Evolutionary conservation across 2,113 vertebrate genomes (phyloP).

Genomic region (Melospiza georgiana): DNA sequence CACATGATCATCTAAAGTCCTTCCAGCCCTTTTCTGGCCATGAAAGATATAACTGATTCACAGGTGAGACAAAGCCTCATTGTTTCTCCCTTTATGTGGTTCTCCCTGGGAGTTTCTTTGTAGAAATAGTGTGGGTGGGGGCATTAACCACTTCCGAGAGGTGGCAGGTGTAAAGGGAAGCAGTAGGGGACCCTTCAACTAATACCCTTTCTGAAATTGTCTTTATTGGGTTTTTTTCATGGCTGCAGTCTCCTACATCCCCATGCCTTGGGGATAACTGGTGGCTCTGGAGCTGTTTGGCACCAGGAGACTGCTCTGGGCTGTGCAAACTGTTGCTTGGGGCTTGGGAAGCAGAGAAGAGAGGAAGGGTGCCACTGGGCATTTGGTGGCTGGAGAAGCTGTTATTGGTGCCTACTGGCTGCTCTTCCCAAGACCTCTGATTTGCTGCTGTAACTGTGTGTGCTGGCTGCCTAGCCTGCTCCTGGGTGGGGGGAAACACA

Average conservation of each 20-base stretch:
- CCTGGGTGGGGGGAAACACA: neutral
- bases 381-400: neutral
- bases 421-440: neutral
- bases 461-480: neutral
- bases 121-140: neutral
- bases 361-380: neutral
- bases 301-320: neutral
- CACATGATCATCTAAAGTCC: neutral
- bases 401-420: neutral
- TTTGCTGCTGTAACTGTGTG: neutral
- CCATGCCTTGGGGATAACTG: neutral
- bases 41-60: neutral
- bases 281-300: neutral
- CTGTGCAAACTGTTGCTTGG: neutral
- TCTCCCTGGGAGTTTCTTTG: neutral
- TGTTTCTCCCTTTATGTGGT: neutral
- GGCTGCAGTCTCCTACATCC: neutral
- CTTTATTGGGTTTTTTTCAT: neutral
- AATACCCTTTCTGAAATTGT: neutral
- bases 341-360: neutral
- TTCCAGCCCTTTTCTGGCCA: neutral
- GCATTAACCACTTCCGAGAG: neutral
- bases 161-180: neutral
- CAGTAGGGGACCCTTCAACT: neutral
- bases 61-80: neutral